phyloP scores from a whole-genome alignment of 2,797 vertebrate genomes.

The Sardinella longiceps region DNA sequence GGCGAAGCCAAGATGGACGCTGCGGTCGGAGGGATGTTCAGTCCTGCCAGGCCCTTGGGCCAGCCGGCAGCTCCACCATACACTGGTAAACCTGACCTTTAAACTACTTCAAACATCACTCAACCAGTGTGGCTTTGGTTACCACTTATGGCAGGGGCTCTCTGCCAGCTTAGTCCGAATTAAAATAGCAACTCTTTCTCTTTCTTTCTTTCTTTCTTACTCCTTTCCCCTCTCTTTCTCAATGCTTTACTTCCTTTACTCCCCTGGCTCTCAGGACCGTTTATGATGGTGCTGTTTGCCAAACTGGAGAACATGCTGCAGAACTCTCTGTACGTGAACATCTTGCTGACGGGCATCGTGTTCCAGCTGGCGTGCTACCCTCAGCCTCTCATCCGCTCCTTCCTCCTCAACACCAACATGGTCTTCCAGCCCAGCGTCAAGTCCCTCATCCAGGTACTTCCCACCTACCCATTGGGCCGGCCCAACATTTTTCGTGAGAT shows the following conservation, averaged over 20 bases:
- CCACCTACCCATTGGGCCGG: neutral
- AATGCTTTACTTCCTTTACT: too few relatives aligned
- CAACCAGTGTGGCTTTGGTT: slow-evolving; percentile 27
- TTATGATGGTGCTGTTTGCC: slow-evolving; percentile 88
- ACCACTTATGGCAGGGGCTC: neutral
- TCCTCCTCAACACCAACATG: slow-evolving; percentile 99
- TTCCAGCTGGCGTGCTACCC: slow-evolving; percentile 93
- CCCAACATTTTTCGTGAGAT: neutral
- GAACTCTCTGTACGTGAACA: slow-evolving; percentile 96
- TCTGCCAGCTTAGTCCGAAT: neutral
- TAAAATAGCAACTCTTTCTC: neutral
- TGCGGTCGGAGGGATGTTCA: slow-evolving; percentile 70
- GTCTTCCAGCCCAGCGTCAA: slow-evolving; percentile 99
- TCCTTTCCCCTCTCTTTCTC: neutral
- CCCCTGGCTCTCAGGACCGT: slow-evolving; percentile 82
- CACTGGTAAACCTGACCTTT: slow-evolving; percentile 77
- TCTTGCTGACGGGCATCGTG: slow-evolving; percentile 93
- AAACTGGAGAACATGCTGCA: slow-evolving; percentile 98
- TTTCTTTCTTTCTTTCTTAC: neutral
- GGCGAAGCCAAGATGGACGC: slow-evolving; percentile 52
- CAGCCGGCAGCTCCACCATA: slow-evolving; percentile 85
- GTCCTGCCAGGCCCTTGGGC: slow-evolving; percentile 78
- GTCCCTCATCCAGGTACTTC: slow-evolving; percentile 90
- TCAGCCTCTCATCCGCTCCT: slow-evolving; percentile 95
- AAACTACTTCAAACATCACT: slow-evolving; percentile 24